Conservation (phyloP, 92 coral and sea anemone species). For the Diadumene lineata region DNA sequence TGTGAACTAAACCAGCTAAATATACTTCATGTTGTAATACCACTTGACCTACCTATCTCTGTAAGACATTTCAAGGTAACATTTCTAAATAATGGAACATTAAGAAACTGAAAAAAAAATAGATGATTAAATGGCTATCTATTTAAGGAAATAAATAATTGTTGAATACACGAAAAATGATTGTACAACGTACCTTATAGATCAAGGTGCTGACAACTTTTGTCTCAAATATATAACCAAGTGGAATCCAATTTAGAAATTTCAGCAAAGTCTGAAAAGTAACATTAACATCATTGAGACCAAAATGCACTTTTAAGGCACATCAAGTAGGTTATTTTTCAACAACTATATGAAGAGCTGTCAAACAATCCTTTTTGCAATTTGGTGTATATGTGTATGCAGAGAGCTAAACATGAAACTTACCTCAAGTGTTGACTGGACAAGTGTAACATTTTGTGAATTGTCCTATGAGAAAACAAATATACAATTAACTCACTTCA, state of each 20-base stretch:
- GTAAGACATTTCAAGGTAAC: slow-evolving; percentile 95
- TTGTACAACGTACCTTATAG: slow-evolving; percentile 87
- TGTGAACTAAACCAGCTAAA: background rate
- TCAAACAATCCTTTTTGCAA: no score
- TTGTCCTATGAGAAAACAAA: slow-evolving; percentile 63
- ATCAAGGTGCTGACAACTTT: slow-evolving; percentile 91
- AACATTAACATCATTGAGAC: no score
- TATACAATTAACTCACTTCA: background rate
- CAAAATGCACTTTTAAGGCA: no score
- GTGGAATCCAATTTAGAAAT: slow-evolving; percentile 99
- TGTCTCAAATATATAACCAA: slow-evolving; percentile 98
- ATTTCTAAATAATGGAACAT: slow-evolving; percentile 98
- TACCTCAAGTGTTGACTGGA: slow-evolving; percentile 93
- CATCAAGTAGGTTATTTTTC: no score
- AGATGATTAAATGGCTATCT: slow-evolving; percentile 4
- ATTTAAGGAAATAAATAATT: no score
- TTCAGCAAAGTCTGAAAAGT: slow-evolving; percentile 73
- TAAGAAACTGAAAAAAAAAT: slow-evolving; percentile 68
- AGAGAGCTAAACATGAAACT: slow-evolving; percentile 2
- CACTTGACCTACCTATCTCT: slow-evolving; percentile 77
- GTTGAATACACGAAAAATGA: background rate
- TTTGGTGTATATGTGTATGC: no score
- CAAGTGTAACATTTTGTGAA: slow-evolving; percentile 92
- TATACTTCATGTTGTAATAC: background rate
- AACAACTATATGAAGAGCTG: no score